Evolutionary conservation across 2,113 vertebrate species (phyloP).

Genomic region (Callipepla californica): DNA sequence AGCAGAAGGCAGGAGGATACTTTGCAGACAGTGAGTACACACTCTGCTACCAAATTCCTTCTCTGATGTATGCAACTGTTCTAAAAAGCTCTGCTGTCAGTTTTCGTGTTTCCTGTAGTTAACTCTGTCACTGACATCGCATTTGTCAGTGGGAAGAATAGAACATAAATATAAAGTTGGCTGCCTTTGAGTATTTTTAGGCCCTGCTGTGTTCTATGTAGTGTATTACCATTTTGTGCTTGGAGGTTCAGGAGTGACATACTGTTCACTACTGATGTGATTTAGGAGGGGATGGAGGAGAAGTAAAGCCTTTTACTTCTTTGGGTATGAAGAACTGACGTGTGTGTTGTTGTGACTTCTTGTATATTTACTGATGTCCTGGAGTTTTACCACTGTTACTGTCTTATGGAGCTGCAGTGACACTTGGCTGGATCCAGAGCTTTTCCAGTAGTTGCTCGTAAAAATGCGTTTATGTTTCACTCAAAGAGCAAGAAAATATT

Average conservation of each 20-base stretch:
- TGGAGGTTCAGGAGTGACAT: not conserved
- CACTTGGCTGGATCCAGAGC: not conserved
- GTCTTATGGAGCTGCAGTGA: not conserved
- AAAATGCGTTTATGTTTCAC: not conserved
- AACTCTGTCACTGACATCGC: not conserved
- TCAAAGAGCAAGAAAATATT: not conserved
- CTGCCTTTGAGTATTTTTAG: not conserved
- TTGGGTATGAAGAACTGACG: not conserved
- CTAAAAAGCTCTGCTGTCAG: not conserved
- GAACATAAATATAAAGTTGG: not conserved
- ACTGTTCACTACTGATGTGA: not conserved
- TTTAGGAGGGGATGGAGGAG: not conserved
- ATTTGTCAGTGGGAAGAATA: not conserved
- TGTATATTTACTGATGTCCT: not conserved
- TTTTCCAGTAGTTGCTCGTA: not conserved
- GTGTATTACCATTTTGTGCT: not conserved
- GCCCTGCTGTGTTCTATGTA: not conserved
- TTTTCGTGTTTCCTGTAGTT: not conserved
- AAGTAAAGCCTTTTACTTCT: not conserved
- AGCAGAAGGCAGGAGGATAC: conserved; percentile 87
- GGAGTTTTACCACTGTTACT: not conserved
- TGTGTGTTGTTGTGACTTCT: fast-evolving
- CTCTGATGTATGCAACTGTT: not conserved
- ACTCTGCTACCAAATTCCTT: not conserved
- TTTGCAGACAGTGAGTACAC: conserved; percentile 88